Percentiles rank a stretch among this genome's conserved stretches.
Evolutionary conservation across 2,888 invertebrate genomes (phyloP).

Genomic region (Eupithecia dodoneata): DNA sequence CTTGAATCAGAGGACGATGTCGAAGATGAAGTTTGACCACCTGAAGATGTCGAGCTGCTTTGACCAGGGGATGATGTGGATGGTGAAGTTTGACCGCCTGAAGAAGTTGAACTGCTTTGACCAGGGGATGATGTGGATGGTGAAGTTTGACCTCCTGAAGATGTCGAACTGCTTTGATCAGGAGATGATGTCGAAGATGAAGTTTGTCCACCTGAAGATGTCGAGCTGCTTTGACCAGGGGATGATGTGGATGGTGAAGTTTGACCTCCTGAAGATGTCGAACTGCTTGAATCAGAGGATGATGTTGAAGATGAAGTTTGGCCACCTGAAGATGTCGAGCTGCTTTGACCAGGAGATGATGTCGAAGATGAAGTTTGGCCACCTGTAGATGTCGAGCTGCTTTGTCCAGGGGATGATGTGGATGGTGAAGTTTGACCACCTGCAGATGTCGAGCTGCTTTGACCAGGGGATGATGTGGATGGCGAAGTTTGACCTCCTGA

Average conservation of each 20-base stretch:
- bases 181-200: neutral
- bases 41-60: neutral
- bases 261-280: neutral
- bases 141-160: neutral
- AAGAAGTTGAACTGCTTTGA: neutral
- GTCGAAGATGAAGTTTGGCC: neutral
- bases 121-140: neutral
- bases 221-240: neutral
- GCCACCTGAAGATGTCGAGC: neutral
- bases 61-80: neutral
- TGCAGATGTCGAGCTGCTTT: neutral
- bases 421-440: neutral
- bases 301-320: neutral
- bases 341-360: neutral
- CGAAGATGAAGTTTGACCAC: neutral
- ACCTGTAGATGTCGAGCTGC: neutral
- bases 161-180: neutral
- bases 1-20: neutral
- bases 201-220: neutral
- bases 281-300: neutral
- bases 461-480: neutral
- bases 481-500: neutral
- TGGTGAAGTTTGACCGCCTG: neutral
- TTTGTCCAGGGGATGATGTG: neutral
- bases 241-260: neutral